These are phyloP conservation scores for Saxidomus purpurata DNA, from an alignment of 1,140 invertebrate species.

Conservation along the genomic window DNA sequence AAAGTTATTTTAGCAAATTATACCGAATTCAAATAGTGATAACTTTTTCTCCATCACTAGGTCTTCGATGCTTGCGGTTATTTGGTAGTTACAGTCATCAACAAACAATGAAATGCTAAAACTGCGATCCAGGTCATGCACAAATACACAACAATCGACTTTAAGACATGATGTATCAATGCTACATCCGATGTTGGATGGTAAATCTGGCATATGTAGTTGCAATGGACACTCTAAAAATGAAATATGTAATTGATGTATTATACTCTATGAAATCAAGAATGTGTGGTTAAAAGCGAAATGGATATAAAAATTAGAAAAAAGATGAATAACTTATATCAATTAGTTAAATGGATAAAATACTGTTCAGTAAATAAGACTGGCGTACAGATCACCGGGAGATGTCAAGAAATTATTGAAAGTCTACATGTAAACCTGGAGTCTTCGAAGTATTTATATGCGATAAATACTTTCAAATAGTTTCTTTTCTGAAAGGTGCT, in stretches of 20 bases:
- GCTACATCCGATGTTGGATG: not conserved
- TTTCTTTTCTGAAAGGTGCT: too few species aligned
- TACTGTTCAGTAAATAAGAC: too few species aligned
- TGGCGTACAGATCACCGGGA: too few species aligned
- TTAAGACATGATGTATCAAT: not conserved
- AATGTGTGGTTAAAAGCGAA: not conserved
- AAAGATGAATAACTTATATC: too few species aligned
- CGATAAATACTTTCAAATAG: too few species aligned
- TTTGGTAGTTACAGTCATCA: constrained; percentile 36
- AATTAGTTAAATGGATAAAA: too few species aligned
- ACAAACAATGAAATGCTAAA: not conserved
- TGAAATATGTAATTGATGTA: too few species aligned
- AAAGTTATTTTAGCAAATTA: not conserved
- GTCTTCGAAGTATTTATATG: too few species aligned
- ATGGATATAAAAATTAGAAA: too few species aligned
- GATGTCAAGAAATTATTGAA: too few species aligned
- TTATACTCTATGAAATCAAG: too few species aligned
- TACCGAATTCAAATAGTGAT: constrained; percentile 22
- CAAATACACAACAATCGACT: not conserved
- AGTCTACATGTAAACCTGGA: too few species aligned
- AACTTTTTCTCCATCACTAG: not conserved
- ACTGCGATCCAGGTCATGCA: not conserved
- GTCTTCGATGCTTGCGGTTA: constrained; percentile 5
- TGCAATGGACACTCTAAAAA: not conserved
- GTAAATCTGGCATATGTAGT: not conserved